Conservation (phyloP, 1,140 invertebrate genomes). For the Lasaia peninsularis region DNA sequence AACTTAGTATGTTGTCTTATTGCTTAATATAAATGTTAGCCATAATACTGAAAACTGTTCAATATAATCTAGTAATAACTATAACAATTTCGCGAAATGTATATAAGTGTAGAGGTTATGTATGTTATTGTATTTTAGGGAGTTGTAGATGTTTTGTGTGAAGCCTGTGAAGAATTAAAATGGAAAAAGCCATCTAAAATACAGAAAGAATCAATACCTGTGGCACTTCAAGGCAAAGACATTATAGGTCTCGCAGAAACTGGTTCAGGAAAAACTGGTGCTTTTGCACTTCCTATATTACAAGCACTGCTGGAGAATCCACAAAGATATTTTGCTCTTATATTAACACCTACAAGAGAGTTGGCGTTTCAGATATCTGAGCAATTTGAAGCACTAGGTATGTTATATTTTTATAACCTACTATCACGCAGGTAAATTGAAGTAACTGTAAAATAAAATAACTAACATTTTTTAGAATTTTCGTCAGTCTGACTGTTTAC, state of each 20-base stretch:
- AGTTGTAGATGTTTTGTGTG: slow-evolving; percentile 92
- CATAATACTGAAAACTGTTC: too few relatives aligned
- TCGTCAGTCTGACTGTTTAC: too few relatives aligned
- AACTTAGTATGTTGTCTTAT: not conserved
- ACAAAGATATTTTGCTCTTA: slow-evolving; percentile 94
- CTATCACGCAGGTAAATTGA: too few relatives aligned
- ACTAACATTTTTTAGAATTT: too few relatives aligned
- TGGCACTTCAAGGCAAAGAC: slow-evolving; percentile 94
- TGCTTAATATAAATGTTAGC: not conserved
- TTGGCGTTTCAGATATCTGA: slow-evolving; percentile 97
- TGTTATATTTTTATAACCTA: slow-evolving; percentile 24
- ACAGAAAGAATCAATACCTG: slow-evolving; percentile 94
- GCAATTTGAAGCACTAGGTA: slow-evolving; percentile 96
- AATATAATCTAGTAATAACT: too few relatives aligned
- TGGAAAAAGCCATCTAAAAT: slow-evolving; percentile 97
- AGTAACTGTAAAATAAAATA: too few relatives aligned
- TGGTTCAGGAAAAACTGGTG: slow-evolving; percentile 98
- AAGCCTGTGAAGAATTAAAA: slow-evolving; percentile 94
- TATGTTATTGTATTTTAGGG: slow-evolving; percentile 80
- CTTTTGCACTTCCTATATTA: slow-evolving; percentile 97
- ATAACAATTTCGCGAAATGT: too few relatives aligned
- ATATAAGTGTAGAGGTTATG: not conserved
- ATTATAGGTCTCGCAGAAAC: slow-evolving; percentile 98
- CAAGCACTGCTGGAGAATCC: slow-evolving; percentile 94
- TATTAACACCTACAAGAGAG: slow-evolving; percentile 98